Conservation (phyloP, 2,797 vertebrate species). For the Gephyroberyx darwinii region DNA sequence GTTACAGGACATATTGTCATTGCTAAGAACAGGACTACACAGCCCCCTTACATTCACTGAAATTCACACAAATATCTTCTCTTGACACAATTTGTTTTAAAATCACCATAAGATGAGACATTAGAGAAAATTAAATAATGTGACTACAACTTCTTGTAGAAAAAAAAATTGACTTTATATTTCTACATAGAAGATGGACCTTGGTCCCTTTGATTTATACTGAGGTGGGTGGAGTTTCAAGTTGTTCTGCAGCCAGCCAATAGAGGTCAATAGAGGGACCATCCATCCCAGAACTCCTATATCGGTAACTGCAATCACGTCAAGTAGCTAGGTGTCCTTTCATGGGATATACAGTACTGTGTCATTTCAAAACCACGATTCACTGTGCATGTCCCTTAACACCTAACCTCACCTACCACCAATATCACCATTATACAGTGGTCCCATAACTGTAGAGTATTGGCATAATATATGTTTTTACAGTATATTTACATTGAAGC, state of each 20-base stretch:
- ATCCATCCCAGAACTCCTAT: not conserved
- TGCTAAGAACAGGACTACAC: too few species aligned
- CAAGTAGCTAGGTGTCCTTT: not conserved
- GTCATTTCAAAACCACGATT: not conserved
- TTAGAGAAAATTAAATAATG: too few species aligned
- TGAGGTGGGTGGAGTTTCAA: not conserved
- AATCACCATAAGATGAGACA: too few species aligned
- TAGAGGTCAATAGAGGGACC: slow-evolving; percentile 37
- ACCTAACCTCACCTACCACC: slow-evolving; percentile 5
- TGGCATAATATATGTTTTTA: slow-evolving; percentile 11
- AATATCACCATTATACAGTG: not conserved
- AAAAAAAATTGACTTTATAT: too few species aligned
- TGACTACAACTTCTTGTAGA: too few species aligned
- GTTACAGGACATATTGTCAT: too few species aligned
- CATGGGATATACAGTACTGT: not conserved
- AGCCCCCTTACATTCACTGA: not conserved
- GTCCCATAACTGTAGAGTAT: slow-evolving; percentile 1
- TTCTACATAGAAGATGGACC: not conserved
- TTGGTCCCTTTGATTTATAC: not conserved
- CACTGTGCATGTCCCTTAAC: slow-evolving; percentile 20
- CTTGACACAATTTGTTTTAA: too few species aligned
- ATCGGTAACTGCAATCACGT: not conserved
- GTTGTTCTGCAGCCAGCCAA: slow-evolving; percentile 27
- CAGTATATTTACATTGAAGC: not conserved
- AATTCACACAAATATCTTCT: not conserved